These are phyloP conservation scores for Drosophila cognata DNA, from an alignment of 2,888 invertebrate species.

Conservation along the genomic window DNA sequence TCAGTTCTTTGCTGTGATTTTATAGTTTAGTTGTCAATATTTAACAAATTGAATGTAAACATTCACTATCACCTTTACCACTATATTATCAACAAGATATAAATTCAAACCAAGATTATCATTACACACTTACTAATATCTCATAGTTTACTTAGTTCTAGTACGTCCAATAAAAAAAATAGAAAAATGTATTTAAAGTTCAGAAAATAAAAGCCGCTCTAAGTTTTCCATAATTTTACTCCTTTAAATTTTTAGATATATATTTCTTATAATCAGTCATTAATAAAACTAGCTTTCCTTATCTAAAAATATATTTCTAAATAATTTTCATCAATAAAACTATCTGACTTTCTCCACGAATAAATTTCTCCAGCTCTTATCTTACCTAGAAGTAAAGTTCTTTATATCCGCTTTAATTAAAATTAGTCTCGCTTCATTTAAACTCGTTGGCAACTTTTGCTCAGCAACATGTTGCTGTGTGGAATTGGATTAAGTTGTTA, in stretches of 20 bases:
- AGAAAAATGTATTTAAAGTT: too few species aligned
- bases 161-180: too few species aligned
- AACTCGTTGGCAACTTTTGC: background rate
- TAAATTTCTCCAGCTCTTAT: background rate
- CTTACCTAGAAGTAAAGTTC: background rate
- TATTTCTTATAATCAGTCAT: background rate
- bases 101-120: too few species aligned
- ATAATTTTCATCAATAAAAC: background rate
- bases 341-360: background rate
- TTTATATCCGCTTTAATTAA: background rate
- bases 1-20: background rate
- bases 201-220: too few species aligned
- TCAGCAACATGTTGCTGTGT: constrained; percentile 11
- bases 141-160: too few species aligned
- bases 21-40: background rate
- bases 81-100: background rate
- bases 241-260: too few species aligned
- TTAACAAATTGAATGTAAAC: too few species aligned
- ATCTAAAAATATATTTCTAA: background rate
- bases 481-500: constrained; percentile 41
- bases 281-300: background rate
- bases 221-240: too few species aligned
- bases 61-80: background rate
- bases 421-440: background rate
- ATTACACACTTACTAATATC: too few species aligned